phyloP scores from a whole-genome alignment of 2,888 invertebrate species.

The Drosophila cognata region DNA sequence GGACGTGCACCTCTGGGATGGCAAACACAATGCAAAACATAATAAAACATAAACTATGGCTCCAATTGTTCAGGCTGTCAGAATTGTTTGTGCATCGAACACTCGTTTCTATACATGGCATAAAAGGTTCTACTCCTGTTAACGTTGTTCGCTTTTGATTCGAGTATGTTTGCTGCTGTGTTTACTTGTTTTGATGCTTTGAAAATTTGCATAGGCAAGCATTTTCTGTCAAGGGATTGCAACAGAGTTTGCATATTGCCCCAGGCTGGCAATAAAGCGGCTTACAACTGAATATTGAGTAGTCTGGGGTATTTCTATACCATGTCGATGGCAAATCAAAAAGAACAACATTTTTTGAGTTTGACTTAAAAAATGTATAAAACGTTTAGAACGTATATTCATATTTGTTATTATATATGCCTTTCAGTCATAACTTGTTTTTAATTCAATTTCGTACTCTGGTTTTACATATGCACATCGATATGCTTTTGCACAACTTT shows the following conservation, averaged over 20 bases:
- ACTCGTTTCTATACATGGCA: conserved; percentile 27
- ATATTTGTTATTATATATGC: neutral
- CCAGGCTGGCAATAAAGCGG: conserved; percentile 39
- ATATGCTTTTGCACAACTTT: neutral
- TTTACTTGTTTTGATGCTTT: conserved; percentile 34
- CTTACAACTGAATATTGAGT: conserved; percentile 37
- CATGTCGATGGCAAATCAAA: conserved; percentile 22
- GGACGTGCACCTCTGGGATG: conserved; percentile 22
- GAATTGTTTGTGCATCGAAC: conserved; percentile 42
- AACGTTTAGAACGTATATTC: conserved; percentile 5
- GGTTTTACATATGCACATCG: neutral
- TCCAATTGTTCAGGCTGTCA: conserved; percentile 33
- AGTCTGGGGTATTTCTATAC: conserved; percentile 2
- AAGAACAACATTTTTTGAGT: conserved; percentile 16
- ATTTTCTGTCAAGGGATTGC: conserved; percentile 49
- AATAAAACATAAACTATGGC: conserved; percentile 37
- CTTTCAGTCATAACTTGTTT: neutral
- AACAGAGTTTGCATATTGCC: conserved; percentile 63
- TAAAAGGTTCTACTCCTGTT: conserved; percentile 23
- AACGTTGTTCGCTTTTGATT: conserved; percentile 35
- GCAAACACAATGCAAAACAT: conserved; percentile 19
- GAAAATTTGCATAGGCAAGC: conserved; percentile 73
- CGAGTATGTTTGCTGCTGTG: conserved; percentile 21
- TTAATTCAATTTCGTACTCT: neutral
- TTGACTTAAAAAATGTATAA: conserved; percentile 8